Base-by-base conservation (phyloP, 2,888 invertebrate genomes). In the Troides helena region DNA sequence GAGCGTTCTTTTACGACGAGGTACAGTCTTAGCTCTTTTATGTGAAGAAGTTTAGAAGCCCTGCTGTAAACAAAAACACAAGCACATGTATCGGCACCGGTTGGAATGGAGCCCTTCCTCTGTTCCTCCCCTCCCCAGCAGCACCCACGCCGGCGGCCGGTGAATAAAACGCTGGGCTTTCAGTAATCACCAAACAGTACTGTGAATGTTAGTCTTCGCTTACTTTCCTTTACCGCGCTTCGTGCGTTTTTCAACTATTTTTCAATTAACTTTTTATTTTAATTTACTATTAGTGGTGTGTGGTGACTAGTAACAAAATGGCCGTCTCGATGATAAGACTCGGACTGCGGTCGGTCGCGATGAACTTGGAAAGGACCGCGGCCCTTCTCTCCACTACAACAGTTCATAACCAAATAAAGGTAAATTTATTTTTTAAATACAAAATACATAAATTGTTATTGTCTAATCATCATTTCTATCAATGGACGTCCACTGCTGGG, bases 311-410 rank as follows among this genome's bases (percentile, higher is more conserved):
- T 66, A 86, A 67, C 60, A 70, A 85, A 77, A 93, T 93, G 93
- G 93, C 93, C 79, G 81, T 90, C 70, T 89, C 93, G 21, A 74
- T 93, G 65, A 81, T 91, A 77, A 85, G 90, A 78, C 79, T 88
- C 71, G 91, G 93, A 77, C 76, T 90, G 67, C 83, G 86, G 75
- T 81, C 85, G 39, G 80, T 81, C 53, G 82, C 82, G 69, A 78
- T 85, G 63, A 85, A 84, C 74, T 77, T 89, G 72, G 93, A 92
- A 74, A 87, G 84, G 76, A 85, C 83, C 76, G 87, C 85, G 23
- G 85, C 85, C 70, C 77, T 87, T 71, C 65, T 89, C 43, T 82
- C 85, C 59, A 80, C 79, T 73, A 74, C 79, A 74, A 85, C 83
- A 83, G 82, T 80, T 61, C 87, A 87, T 64, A 87, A 80, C 76